These are phyloP conservation scores for Rallus limicola DNA, from an alignment of 2,113 vertebrate species.

Conservation along the genomic window DNA sequence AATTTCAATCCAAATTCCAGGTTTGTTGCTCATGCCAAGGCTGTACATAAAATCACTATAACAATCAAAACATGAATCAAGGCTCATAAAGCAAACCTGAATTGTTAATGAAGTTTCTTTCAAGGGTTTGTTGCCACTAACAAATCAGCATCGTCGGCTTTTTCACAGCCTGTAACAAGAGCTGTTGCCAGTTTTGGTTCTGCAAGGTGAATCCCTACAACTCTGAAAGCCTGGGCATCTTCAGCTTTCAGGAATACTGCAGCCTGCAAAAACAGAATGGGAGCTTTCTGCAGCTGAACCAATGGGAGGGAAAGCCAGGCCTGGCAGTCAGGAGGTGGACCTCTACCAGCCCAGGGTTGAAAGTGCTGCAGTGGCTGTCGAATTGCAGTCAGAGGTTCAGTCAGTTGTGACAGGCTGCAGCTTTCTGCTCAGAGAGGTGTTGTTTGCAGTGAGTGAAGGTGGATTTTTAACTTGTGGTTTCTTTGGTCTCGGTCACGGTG, in stretches of 20 bases:
- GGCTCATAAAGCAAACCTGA: slow-evolving; percentile 56
- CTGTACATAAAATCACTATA: slow-evolving; percentile 35
- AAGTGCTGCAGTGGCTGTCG: not conserved
- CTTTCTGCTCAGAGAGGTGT: not conserved
- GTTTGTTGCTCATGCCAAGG: not conserved
- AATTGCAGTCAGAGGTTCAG: not conserved
- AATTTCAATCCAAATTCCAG: not conserved
- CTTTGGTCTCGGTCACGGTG: not conserved
- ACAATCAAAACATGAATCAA: slow-evolving; percentile 48
- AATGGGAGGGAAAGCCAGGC: not conserved
- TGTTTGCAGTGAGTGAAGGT: not conserved
- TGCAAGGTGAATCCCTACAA: not conserved
- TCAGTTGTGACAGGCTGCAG: not conserved
- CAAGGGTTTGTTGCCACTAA: slow-evolving; percentile 10
- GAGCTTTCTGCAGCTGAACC: not conserved
- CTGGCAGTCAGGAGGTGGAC: not conserved
- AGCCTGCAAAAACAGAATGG: fast-evolving
- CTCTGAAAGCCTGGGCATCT: not conserved
- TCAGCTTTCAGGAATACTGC: not conserved
- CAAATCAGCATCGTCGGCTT: not conserved
- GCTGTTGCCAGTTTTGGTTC: not conserved
- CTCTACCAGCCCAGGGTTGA: not conserved
- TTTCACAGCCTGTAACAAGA: not conserved
- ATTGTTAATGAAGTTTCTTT: slow-evolving; percentile 39
- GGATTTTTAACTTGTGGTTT: not conserved